Evolutionary conservation across 1,140 invertebrate genomes (phyloP).

Genomic region (Vanessa tameamea): DNA sequence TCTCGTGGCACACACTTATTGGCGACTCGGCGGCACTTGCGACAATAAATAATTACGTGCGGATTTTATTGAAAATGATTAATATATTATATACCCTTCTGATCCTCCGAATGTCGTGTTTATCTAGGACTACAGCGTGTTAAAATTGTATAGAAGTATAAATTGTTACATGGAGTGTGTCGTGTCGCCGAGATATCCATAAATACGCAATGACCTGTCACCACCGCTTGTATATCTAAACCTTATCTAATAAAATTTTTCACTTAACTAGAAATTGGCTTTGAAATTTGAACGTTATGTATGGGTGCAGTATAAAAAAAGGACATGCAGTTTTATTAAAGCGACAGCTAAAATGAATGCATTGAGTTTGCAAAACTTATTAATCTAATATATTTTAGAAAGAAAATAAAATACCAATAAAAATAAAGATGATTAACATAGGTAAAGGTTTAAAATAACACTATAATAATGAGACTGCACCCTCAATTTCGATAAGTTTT

Average conservation of each 20-base stretch:
- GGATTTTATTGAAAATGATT: conserved; percentile 3
- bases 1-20: conserved; percentile 17
- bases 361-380: not conserved
- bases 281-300: conserved; percentile 32
- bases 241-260: conserved; percentile 67
- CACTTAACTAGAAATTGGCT: conserved; percentile 73
- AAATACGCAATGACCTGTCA: conserved; percentile 52
- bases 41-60: conserved; percentile 10
- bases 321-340: not conserved
- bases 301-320: conserved; percentile 10
- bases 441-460: not conserved
- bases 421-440: not conserved
- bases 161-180: conserved; percentile 9
- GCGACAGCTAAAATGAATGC: not conserved
- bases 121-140: conserved; percentile 20
- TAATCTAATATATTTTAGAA: not conserved
- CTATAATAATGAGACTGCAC: conserved; percentile 10
- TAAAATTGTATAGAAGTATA: conserved; percentile 18
- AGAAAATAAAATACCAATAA: not conserved
- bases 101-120: conserved; percentile 1
- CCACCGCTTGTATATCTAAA: conserved; percentile 53
- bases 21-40: conserved; percentile 21
- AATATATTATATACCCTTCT: not conserved
- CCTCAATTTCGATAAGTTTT: not conserved
- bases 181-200: conserved; percentile 39